A percentile compares a stretch with the other conserved stretches of the same genome.
Evolutionary conservation across 2,888 invertebrate genomes (phyloP).

Genomic region (Oscheius onirici): DNA sequence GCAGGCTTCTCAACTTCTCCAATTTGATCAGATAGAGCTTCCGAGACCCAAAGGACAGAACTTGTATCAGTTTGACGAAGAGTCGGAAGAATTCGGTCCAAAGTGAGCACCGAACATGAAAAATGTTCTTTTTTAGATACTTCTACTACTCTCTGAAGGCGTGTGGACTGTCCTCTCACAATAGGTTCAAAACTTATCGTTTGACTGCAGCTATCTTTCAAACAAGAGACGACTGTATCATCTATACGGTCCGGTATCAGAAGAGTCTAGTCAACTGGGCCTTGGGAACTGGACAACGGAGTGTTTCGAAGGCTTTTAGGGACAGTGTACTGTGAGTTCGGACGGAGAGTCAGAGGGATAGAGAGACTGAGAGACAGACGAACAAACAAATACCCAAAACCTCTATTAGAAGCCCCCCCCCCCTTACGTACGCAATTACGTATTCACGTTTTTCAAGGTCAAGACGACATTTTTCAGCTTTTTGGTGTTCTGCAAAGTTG

Average conservation of each 20-base stretch:
- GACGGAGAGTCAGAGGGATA: too few relatives aligned
- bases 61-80: not conserved
- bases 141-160: not conserved
- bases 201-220: not conserved
- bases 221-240: not conserved
- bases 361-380: too few relatives aligned
- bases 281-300: not conserved
- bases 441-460: too few relatives aligned
- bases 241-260: not conserved
- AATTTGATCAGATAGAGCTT: not conserved
- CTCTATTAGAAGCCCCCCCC: too few relatives aligned
- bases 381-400: too few relatives aligned
- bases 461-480: too few relatives aligned
- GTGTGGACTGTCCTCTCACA: not conserved
- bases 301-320: not conserved
- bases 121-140: not conserved
- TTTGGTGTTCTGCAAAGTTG: too few relatives aligned
- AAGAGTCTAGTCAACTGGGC: not conserved
- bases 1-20: not conserved
- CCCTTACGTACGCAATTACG: too few relatives aligned
- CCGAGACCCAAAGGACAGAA: not conserved
- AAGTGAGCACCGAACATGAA: not conserved
- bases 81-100: not conserved
- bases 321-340: not conserved
- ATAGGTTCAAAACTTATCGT: not conserved